phyloP scores from a whole-genome alignment of 2,888 invertebrate genomes.

The Euzetes globulus region DNA sequence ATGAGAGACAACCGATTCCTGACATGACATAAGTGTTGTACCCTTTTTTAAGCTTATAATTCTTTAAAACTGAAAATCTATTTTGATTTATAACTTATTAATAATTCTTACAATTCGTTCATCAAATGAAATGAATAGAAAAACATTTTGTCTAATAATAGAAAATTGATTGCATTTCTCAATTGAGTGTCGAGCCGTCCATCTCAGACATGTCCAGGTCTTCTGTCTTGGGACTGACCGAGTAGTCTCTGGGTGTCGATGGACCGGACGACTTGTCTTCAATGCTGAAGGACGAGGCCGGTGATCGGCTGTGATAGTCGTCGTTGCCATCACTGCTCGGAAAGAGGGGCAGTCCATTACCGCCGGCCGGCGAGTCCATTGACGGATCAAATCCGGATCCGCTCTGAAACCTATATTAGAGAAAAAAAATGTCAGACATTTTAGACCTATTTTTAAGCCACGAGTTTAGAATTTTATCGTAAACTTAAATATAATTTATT shows the following conservation, averaged over 20 bases:
- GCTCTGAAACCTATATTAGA: slow-evolving; percentile 16
- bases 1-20: neutral
- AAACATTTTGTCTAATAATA: neutral
- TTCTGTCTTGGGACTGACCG: neutral
- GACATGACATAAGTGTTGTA: neutral
- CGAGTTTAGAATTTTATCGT: neutral
- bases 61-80: neutral
- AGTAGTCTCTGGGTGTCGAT: slow-evolving; percentile 10
- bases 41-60: neutral
- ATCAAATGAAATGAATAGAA: neutral
- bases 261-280: slow-evolving; percentile 9
- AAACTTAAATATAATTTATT: neutral
- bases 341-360: slow-evolving; percentile 14
- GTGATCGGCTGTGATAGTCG: slow-evolving; percentile 25
- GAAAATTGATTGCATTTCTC: slow-evolving; percentile 4
- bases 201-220: slow-evolving; percentile 6
- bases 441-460: neutral
- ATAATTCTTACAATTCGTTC: neutral
- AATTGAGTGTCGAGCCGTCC: neutral
- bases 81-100: neutral
- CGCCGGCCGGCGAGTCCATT: slow-evolving; percentile 2
- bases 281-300: slow-evolving; percentile 12
- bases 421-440: neutral
- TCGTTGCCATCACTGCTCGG: slow-evolving; percentile 21
- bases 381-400: slow-evolving; percentile 26